Conservation (phyloP, 2,888 invertebrate species). For the Furcula furcula region DNA sequence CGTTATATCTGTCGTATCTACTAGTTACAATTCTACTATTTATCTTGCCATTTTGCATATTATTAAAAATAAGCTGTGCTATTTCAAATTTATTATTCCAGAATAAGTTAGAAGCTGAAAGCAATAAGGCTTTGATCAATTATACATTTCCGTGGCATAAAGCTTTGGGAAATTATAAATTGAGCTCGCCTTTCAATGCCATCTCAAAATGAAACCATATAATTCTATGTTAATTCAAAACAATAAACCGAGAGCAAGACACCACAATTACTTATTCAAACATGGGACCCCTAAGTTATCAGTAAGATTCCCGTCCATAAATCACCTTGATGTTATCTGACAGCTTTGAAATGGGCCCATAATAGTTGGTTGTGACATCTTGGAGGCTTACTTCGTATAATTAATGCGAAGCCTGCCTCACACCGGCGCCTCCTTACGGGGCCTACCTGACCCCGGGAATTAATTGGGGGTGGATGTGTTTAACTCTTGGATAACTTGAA, state of each 20-base stretch:
- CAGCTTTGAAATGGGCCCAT: slow-evolving; percentile 33
- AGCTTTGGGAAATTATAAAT: too few species aligned
- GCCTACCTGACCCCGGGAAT: slow-evolving; percentile 28
- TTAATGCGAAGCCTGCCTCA: slow-evolving; percentile 34
- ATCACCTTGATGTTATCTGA: slow-evolving; percentile 38
- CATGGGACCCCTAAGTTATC: slow-evolving; percentile 23
- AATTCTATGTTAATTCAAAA: slow-evolving; percentile 1
- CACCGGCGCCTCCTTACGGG: slow-evolving; percentile 3
- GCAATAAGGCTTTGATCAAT: too few species aligned
- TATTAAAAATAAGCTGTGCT: too few species aligned
- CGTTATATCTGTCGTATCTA: too few species aligned
- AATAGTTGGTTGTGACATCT: slow-evolving; percentile 34
- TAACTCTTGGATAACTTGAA: slow-evolving; percentile 22
- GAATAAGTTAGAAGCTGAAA: too few species aligned
- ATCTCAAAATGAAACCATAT: not conserved
- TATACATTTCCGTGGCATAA: too few species aligned
- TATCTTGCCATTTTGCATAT: too few species aligned
- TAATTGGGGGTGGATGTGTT: slow-evolving; percentile 39
- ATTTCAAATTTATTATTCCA: too few species aligned
- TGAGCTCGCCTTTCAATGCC: too few species aligned
- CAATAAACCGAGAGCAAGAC: slow-evolving; percentile 4
- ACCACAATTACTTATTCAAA: slow-evolving; percentile 30
- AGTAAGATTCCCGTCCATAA: slow-evolving; percentile 27
- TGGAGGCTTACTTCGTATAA: slow-evolving; percentile 28
- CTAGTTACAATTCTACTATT: too few species aligned